phyloP scores from a whole-genome alignment of 2,797 vertebrate genomes.

The Denticeps clupeoides region DNA sequence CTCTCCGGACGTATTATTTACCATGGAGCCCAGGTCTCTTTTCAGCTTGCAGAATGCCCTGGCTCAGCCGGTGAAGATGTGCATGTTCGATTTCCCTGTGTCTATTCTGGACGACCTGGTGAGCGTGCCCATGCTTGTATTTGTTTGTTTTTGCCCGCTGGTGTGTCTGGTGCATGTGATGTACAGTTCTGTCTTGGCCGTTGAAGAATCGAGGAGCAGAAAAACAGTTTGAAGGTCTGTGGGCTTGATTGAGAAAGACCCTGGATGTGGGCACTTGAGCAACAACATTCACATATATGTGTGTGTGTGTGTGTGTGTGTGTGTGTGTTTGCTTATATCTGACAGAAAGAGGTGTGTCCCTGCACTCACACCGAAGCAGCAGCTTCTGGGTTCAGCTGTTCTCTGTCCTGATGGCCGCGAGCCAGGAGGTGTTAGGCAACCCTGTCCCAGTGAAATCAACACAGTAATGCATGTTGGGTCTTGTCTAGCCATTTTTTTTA shows the following conservation, averaged over 20 bases:
- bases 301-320: not conserved
- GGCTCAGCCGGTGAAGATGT: constrained; percentile 72
- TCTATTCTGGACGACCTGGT: constrained; percentile 73
- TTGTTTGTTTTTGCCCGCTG: no score
- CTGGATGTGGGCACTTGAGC: constrained; percentile 2
- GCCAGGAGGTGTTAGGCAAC: constrained; percentile 16
- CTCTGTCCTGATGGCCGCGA: not conserved
- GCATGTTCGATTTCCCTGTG: constrained; percentile 76
- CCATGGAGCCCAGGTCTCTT: constrained; percentile 69
- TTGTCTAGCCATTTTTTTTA: not conserved
- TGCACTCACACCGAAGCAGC: not conserved
- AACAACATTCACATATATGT: not conserved
- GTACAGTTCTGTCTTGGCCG: no score
- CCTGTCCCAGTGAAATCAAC: not conserved
- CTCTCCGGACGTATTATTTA: constrained; percentile 1
- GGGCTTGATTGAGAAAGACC: not conserved
- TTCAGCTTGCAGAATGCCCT: constrained; percentile 78
- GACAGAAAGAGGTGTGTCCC: not conserved
- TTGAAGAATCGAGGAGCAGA: no score
- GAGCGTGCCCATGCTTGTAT: no score
- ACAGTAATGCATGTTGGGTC: constrained; percentile 7
- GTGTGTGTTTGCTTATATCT: not conserved
- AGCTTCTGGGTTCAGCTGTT: not conserved
- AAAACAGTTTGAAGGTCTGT: not conserved
- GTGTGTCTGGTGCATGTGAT: no score